Evolutionary conservation across 2,113 vertebrate species (phyloP), one percentile per base, ranked within the genome.

Genomic region (Tichodroma muraria): DNA sequence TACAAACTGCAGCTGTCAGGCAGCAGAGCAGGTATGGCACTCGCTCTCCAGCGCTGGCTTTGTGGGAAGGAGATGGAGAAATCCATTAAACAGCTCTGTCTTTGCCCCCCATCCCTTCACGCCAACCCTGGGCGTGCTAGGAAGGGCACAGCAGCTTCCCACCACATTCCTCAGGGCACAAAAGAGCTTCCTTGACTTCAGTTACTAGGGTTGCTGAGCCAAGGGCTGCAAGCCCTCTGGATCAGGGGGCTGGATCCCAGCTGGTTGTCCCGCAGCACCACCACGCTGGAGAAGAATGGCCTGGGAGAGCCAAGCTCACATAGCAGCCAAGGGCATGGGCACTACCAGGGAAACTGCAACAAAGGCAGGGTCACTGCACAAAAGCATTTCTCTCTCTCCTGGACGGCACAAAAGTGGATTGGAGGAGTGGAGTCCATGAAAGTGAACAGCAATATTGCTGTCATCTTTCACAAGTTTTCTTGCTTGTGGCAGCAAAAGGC

Each of bases 151-250:
- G 82, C 83, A 75, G 85, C 94, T 96, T 97, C 91, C 94, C 91
- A 96, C 71, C 68, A 88, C 95, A 96, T 96, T 96, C 94, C 66
- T 92, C 91, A 77, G 66, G 38, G 87, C 81, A 96, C 85, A 95
- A 95, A 89, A 40, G 89, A 82, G 94, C 94, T 80, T 89, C 94
- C 94, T 94, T 96, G 94, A 94, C 94, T 94, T 94, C 91, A 85
- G 95, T 95, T 96, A 92, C 95, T 89, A 97, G 70, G 94, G 96
- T 2, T 92, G 89, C 89, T 63, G 38, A 70, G 94, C 91, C 89
- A 85, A 72, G 78, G 83, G 80, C 49, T 72, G 72, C 84, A 64
- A 92, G 90, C 47, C 76, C 82, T 80, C 47, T 83, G 38, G 40
- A 77, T 1, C 18, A 38, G 88, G 38, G 64, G 8, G 27, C 4